Percentiles rank a stretch among this genome's conserved stretches.
phyloP scores from a whole-genome alignment of 2,113 vertebrate genomes.

The Burhinus oedicnemus region DNA sequence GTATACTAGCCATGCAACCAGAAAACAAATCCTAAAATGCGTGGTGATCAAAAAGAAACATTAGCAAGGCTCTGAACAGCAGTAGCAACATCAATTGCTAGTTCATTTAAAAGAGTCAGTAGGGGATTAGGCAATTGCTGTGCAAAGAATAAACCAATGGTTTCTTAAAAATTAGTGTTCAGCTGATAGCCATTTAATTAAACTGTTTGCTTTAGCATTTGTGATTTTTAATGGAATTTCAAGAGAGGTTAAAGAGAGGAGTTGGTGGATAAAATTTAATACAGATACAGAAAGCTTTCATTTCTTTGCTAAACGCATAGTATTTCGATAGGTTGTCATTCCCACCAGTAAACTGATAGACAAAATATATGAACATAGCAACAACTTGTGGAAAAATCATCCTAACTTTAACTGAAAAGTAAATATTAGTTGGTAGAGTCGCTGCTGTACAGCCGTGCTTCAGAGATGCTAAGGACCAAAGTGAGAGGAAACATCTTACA shows the following conservation, averaged over 20 bases:
- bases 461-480: background rate
- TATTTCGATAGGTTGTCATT: background rate
- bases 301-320: background rate
- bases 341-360: background rate
- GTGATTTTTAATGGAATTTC: background rate
- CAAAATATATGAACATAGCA: background rate
- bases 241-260: background rate
- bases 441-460: background rate
- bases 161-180: conserved; percentile 3
- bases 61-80: background rate
- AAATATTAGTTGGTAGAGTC: background rate
- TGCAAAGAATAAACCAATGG: background rate
- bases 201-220: background rate
- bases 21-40: conserved; percentile 1
- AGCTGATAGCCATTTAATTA: conserved; percentile 29
- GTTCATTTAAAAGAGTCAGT: background rate
- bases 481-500: background rate
- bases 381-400: background rate
- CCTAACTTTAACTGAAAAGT: background rate
- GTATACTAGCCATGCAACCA: background rate
- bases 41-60: background rate
- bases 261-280: background rate
- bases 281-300: background rate
- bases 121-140: conserved; percentile 32
- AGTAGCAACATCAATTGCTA: background rate